Evolutionary conservation across 35 echinoderm and acorn worm genomes (phyloP), one percentile per base, ranked within the genome.

Genomic region (Ptychodera flava): DNA sequence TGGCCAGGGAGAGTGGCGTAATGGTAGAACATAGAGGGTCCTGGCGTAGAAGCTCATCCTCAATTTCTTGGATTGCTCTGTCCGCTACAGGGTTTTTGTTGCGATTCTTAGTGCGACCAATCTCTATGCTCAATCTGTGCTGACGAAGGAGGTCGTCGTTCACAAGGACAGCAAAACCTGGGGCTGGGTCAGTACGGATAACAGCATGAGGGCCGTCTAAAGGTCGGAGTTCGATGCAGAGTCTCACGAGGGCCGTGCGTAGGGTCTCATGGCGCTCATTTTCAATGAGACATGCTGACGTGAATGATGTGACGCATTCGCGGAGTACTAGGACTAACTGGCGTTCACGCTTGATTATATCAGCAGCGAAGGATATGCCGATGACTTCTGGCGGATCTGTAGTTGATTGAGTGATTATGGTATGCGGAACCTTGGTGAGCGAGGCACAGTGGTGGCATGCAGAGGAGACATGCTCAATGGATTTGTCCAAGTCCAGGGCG

Each of bases 311-410:
- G 35, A 81, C 77, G 35, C 75, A 88, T 81, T 94, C 89, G 1
- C 89, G 34, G 0, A 91, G 85, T 16, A 94, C 93, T 32, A 94
- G 84, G 32, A 94, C 91, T 81, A 84, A 34, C 75, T 94, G 90
- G 29, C 89, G 86, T 27, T 32, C 36, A 33, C 93, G 36, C 35
- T 91, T 91, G 15, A 94, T 81, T 32, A 92, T 38, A 80, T 94
- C 93, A 33, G 93, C 93, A 36, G 86, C 81, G 79, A 85, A 94
- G 31, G 36, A 79, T 12, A 95, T 31, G 33, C 93, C 86, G 76
- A 95, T 33, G 31, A 79, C 83, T 85, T 28, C 2, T 28, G 89
- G 90, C 30, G 90, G 77, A 0, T 92, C 85, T 33, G 34, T 45
- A 32, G 90, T 84, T 0, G 89, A 84, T 77, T 91, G 93, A 30